Evolutionary conservation across 2,797 vertebrate species (phyloP), one percentile per base, ranked within the genome.

Genomic region (Malurus splendens): DNA sequence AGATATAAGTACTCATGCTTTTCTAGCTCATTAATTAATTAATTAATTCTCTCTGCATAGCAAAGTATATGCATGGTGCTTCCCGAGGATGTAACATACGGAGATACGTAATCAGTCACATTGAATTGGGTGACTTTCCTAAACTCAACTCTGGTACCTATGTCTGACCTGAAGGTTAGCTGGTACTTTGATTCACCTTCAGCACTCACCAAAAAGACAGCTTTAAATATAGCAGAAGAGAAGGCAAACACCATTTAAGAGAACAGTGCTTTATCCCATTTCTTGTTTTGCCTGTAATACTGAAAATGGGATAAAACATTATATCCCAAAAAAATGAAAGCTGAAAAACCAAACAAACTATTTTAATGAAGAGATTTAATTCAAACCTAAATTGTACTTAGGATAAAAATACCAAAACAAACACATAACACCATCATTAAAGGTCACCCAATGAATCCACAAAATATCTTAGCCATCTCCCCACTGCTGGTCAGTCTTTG

Each of bases 11-110:
- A 85, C 10, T 74, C 41, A 54, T 3, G 3, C 16, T 88, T 94
- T 90, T 75, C 56, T 55, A 90, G 61, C 14, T 64, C 27, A 45
- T 82, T 80, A 57, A 93, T 90, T 71, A 90, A 93, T 90, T 71
- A 90, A 78, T 77, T 88, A 16, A 70, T 62, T 70, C 39, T 5
- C 65, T 82, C 72, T 1, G 3, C 61, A 72, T 41, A 27, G 42
- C 64, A 78, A 78, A 76, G 83, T 78, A n/a, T 7, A 75, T 39
- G 33, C 22, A 41, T 41, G 13, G 45, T 77, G 16, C 30, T 92
- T 82, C 61, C 52, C 30, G 80, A 57, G 28, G n/a, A 66, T 59
- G 47, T 33, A 71, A 77, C 42, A 64, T 60, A 77, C 39, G 68
- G 68, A 25, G 25, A 51, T 39, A 71, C 18, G 28, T 30, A 54